Percentiles rank a stretch among this genome's conserved stretches.
Conservation (phyloP, 1,140 invertebrate species). For the Eulimnadia texana region DNA sequence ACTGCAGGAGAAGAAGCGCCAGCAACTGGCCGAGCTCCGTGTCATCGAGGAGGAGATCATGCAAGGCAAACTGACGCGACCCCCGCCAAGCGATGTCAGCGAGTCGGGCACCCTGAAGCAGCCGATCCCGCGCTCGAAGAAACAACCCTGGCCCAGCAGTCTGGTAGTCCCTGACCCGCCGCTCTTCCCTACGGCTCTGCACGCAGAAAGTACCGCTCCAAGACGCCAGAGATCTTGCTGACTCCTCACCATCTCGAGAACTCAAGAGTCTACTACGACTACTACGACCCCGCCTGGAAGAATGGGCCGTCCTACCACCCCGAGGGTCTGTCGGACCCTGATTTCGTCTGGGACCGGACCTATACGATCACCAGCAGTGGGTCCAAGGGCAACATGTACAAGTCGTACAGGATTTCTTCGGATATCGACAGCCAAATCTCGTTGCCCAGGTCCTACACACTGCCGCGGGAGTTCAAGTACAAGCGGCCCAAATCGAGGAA, state of each 20-base stretch:
- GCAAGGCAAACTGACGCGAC: constrained; percentile 53
- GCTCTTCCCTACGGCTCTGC: constrained; percentile 31
- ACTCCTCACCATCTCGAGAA: constrained; percentile 49
- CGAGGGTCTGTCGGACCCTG: constrained; percentile 10
- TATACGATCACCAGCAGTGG: constrained; percentile 11
- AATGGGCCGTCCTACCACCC: constrained; percentile 23
- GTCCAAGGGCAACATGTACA: constrained; percentile 27
- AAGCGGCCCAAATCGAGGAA: constrained; percentile 39
- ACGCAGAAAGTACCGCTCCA: constrained; percentile 31
- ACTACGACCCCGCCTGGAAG: constrained; percentile 24
- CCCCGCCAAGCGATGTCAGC: constrained; percentile 29
- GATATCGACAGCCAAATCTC: constrained; percentile 63
- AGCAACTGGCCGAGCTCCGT: constrained; percentile 63
- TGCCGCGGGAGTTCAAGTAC: constrained; percentile 70
- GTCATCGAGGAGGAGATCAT: constrained; percentile 63
- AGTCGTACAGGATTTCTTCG: constrained; percentile 41
- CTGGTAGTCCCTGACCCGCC: not conserved
- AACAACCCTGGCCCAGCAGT: constrained; percentile 33
- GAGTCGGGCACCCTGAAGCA: constrained; percentile 28
- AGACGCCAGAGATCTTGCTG: constrained; percentile 59
- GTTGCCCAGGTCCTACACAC: constrained; percentile 61
- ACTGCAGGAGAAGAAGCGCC: constrained; percentile 72
- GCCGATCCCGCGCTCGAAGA: constrained; percentile 34
- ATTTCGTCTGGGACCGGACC: constrained; percentile 5
- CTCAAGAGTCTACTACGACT: constrained; percentile 28